Conservation (phyloP, 2,797 vertebrate species). For the Helarctos malayanus region DNA sequence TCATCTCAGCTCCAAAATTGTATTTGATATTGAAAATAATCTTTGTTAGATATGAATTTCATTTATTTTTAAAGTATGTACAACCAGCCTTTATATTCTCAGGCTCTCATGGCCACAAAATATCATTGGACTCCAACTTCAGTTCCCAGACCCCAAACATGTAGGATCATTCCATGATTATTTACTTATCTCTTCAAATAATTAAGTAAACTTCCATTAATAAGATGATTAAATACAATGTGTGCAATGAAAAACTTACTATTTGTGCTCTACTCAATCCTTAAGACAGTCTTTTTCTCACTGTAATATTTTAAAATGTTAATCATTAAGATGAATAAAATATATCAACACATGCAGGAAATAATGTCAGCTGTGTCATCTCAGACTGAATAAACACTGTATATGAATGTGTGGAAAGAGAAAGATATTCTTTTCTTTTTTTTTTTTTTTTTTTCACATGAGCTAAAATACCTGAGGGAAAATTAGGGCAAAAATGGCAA, state of each 20-base stretch:
- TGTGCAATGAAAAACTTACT: neutral
- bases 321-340: conserved; percentile 73
- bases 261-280: neutral
- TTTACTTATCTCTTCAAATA: conserved; percentile 22
- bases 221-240: neutral
- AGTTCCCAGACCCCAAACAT: neutral
- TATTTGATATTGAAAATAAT: neutral
- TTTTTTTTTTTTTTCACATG: conserved; percentile 56
- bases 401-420: conserved; percentile 42
- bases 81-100: neutral
- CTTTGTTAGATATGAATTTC: neutral
- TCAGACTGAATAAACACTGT: conserved; percentile 61
- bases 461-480: conserved; percentile 59
- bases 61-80: neutral
- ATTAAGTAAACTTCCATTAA: conserved; percentile 51
- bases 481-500: neutral
- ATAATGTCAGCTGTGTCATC: conserved; percentile 30
- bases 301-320: conserved; percentile 76
- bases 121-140: neutral
- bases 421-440: conserved; percentile 65
- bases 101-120: neutral
- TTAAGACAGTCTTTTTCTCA: conserved; percentile 43
- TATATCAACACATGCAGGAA: conserved; percentile 46
- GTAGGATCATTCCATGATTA: neutral
- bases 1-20: neutral